Percentiles rank a stretch among this genome's conserved stretches.
phyloP scores from a whole-genome alignment of 2,797 vertebrate genomes.

The Helicolenus hilgendorfi region DNA sequence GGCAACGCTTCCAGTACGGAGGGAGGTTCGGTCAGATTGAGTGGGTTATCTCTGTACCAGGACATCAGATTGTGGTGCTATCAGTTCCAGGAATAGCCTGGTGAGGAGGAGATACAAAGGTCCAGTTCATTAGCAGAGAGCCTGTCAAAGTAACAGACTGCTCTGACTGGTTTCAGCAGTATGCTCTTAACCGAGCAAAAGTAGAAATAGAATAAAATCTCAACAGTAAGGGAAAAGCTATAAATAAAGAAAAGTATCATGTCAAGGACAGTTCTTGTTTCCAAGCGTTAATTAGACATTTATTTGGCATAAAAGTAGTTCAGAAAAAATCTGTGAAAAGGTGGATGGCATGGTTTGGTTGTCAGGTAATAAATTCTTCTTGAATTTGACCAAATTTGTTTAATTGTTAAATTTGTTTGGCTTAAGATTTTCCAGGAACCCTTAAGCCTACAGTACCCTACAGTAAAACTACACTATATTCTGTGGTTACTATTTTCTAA shows the following conservation, averaged over 20 bases:
- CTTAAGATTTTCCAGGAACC: neutral
- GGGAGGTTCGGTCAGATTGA: conserved; percentile 63
- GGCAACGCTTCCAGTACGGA: conserved; percentile 50
- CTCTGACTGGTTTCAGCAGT: conserved; percentile 41
- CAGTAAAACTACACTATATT: too few species aligned
- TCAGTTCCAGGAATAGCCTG: conserved; percentile 73
- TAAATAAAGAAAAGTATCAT: conserved; percentile 7
- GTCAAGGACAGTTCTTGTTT: neutral
- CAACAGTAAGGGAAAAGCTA: conserved; percentile 1
- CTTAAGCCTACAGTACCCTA: neutral
- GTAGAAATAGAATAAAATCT: conserved; percentile 39
- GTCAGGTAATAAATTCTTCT: neutral
- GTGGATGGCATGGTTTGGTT: neutral
- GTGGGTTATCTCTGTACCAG: conserved; percentile 61
- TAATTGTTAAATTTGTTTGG: neutral
- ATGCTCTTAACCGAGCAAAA: conserved; percentile 21
- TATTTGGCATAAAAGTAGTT: neutral
- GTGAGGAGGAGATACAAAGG: conserved; percentile 63
- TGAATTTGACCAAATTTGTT: neutral
- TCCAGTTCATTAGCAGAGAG: conserved; percentile 72
- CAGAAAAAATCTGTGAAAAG: neutral
- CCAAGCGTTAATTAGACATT: neutral
- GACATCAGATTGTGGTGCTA: conserved; percentile 63
- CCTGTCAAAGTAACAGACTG: conserved; percentile 57
- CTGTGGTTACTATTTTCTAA: neutral